A percentile compares a stretch with the other conserved stretches of the same genome.
These are phyloP conservation scores for Accipiter superciliosus DNA, from an alignment of 2,797 vertebrate species.

Conservation along the genomic window DNA sequence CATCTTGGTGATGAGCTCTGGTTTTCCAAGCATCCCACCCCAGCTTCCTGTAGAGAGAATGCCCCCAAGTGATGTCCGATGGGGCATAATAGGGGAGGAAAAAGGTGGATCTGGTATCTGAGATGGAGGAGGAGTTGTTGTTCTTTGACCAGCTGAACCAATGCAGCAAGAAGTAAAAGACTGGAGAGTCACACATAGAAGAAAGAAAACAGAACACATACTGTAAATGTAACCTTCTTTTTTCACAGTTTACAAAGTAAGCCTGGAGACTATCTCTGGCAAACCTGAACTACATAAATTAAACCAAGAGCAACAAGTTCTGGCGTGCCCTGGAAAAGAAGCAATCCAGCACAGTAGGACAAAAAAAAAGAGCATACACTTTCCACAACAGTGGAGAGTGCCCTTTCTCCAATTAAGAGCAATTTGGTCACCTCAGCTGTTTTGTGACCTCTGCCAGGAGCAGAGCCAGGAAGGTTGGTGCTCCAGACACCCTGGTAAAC, in stretches of 20 bases:
- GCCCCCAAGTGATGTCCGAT: conserved; percentile 87
- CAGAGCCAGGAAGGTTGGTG: neutral
- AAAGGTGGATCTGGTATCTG: conserved; percentile 95
- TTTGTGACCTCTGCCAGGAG: neutral
- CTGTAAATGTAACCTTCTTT: neutral
- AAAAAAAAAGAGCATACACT: neutral
- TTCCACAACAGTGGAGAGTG: neutral
- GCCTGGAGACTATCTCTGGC: neutral
- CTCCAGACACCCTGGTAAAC: neutral
- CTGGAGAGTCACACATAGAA: conserved; percentile 68
- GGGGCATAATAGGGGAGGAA: conserved; percentile 79
- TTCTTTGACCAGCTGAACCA: conserved; percentile 95
- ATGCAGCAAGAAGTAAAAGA: conserved; percentile 95
- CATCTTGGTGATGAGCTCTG: conserved; percentile 88
- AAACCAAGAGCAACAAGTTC: neutral
- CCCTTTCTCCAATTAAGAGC: neutral
- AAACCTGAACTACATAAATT: neutral
- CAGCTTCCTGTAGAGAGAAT: conserved; percentile 87
- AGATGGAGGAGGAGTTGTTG: conserved; percentile 94
- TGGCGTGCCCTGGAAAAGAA: neutral
- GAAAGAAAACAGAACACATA: neutral
- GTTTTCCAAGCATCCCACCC: conserved; percentile 87
- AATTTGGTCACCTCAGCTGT: neutral
- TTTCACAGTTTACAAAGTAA: neutral
- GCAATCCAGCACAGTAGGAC: neutral